These are phyloP conservation scores for Maniola jurtina DNA, from an alignment of 1,140 invertebrate species.

Conservation along the genomic window DNA sequence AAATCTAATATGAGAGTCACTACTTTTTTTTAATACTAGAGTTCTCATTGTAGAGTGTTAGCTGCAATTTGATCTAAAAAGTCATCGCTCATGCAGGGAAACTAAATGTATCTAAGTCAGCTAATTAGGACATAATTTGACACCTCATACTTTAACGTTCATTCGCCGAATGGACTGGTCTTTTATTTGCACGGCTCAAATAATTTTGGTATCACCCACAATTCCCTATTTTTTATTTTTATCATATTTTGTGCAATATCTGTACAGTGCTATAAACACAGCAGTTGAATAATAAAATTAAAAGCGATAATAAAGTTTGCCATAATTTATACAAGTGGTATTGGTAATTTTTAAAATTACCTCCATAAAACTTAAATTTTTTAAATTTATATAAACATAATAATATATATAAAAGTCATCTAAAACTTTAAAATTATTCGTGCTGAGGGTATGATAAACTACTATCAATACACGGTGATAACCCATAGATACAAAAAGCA, in stretches of 20 bases:
- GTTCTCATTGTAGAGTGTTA: constrained; percentile 67
- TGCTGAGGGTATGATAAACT: constrained; percentile 63
- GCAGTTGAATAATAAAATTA: constrained; percentile 49
- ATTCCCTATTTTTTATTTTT: too few species aligned
- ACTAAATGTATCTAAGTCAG: constrained; percentile 33
- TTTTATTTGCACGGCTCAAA: constrained; percentile 19
- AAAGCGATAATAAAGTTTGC: constrained; percentile 44
- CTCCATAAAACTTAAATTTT: constrained; percentile 17
- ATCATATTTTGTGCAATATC: constrained; percentile 48
- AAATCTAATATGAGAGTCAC: constrained; percentile 53
- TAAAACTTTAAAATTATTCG: constrained; percentile 37
- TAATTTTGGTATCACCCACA: constrained; percentile 15
- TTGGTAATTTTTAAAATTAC: constrained; percentile 14
- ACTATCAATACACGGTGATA: constrained; percentile 72
- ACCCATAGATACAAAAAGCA: constrained; percentile 79
- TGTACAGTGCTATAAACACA: constrained; percentile 70
- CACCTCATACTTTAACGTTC: not conserved
- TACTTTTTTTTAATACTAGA: constrained; percentile 58
- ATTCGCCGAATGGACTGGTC: not conserved
- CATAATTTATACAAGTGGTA: constrained; percentile 35
- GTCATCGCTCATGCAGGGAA: constrained; percentile 67
- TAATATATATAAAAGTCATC: constrained; percentile 22
- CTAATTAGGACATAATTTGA: constrained; percentile 18
- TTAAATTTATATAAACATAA: constrained; percentile 23
- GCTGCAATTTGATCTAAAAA: constrained; percentile 75